Conservation (phyloP, 2,888 invertebrate genomes). For the Tetanocera ferruginea region DNA sequence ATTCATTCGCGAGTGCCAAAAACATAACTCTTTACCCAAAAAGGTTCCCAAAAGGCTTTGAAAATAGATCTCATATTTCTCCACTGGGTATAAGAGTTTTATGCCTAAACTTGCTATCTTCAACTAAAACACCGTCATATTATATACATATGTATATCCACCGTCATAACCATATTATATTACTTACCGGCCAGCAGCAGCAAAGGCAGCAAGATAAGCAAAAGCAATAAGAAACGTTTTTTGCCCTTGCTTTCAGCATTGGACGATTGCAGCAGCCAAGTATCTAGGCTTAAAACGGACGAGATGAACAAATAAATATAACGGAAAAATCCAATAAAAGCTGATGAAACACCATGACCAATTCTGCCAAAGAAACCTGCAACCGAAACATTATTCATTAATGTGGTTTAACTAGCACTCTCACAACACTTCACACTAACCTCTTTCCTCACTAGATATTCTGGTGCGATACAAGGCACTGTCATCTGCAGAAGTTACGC, state of each 20-base stretch:
- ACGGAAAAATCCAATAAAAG: conserved; percentile 55
- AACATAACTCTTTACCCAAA: too few relatives aligned
- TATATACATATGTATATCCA: too few relatives aligned
- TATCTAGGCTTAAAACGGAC: conserved; percentile 65
- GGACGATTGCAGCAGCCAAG: conserved; percentile 62
- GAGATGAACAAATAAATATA: conserved; percentile 64
- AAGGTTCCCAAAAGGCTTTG: too few relatives aligned
- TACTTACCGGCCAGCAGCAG: conserved; percentile 74
- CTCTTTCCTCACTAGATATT: conserved; percentile 53
- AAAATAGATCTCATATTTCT: too few relatives aligned
- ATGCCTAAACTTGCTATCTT: too few relatives aligned
- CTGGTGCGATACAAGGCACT: conserved; percentile 52
- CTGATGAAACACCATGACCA: conserved; percentile 52
- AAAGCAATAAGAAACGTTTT: conserved; percentile 64
- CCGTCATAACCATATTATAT: not conserved
- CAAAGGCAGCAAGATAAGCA: conserved; percentile 72
- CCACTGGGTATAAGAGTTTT: too few relatives aligned
- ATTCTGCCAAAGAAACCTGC: conserved; percentile 58
- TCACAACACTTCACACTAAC: conserved; percentile 45
- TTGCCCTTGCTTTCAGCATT: conserved; percentile 60
- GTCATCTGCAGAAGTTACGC: conserved; percentile 50
- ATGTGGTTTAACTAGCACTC: too few relatives aligned
- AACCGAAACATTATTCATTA: too few relatives aligned
- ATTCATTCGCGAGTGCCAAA: too few relatives aligned
- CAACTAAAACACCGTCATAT: too few relatives aligned